Base-by-base conservation (phyloP, 2,888 invertebrate species). In the Quadriops clusia region DNA sequence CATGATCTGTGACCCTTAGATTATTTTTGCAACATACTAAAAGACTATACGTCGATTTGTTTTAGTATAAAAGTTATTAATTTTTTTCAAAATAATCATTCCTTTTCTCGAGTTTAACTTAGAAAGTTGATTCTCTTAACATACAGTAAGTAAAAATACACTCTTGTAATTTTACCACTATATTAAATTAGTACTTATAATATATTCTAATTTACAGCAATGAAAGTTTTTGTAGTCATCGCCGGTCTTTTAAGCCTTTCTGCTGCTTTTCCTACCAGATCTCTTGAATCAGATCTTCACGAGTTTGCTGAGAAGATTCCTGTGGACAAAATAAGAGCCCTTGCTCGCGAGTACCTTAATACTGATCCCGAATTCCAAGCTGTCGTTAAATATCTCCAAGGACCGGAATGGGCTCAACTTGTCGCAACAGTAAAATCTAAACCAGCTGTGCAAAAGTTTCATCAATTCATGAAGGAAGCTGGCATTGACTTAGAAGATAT, bases 311-410 rank as follows among this genome's bases (percentile, higher is more conserved):
- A 31, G 6, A 17, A 12, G 3, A 7, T 7, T 5, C 8, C 23
- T 14, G 9, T 9, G 5, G 23, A 28, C 21, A 23, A 28, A 9
- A 13, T 28, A 11, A 36, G 33, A 16, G 43, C 26, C 5, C 38
- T 50, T 12, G 33, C 36, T 13, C 34, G 39, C 7, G 36, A 41
- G 17, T 43, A 49, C 28, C 7, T 42, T 7, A 26, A 36, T 9
- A 43, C 29, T 25, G 48, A 50, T 28, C 31, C 33, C 4, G 46
- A 46, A 37, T 38, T 48, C 23, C 34, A 39, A 16, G 29, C 32
- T 10, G 40, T 43, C 15, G 34, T 50, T 1, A 17, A 15, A 5
- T 50, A 47, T 25, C 26, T 50, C 9, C 43, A 47, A 42, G 37
- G 47, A 12, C 11, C 27, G 4, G 46, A 46, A 33, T 49, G 46